Conservation (phyloP, 2,888 invertebrate species). For the Colletes collaris region DNA sequence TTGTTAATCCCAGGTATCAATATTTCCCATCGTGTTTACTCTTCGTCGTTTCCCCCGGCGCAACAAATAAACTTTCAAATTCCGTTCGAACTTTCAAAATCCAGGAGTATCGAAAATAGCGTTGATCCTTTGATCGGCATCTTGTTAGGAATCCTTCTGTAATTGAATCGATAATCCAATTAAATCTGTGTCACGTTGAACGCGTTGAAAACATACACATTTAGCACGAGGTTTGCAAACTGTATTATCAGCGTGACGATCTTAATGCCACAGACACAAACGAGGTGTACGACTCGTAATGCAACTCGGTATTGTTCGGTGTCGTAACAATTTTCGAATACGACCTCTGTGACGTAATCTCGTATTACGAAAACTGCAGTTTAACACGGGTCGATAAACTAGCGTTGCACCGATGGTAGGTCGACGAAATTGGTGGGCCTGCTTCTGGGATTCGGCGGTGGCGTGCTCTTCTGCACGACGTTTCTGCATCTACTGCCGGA, state of each 20-base stretch:
- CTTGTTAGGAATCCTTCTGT: background rate
- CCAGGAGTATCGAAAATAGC: background rate
- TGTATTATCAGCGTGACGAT: conserved; percentile 27
- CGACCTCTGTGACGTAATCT: conserved; percentile 13
- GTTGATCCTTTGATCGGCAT: background rate
- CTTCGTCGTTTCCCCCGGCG: background rate
- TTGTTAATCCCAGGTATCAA: conserved; percentile 75
- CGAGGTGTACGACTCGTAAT: no score
- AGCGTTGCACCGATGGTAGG: conserved; percentile 56
- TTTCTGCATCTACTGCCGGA: conserved; percentile 93
- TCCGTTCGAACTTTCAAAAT: background rate
- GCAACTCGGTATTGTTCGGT: background rate
- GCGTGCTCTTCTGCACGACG: conserved; percentile 91
- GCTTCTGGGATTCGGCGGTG: conserved; percentile 92
- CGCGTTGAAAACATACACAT: conserved; percentile 6
- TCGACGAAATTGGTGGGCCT: conserved; percentile 84
- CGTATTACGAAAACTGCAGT: background rate
- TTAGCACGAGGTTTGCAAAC: conserved; percentile 19
- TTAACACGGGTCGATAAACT: conserved; percentile 10
- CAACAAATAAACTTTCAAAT: background rate
- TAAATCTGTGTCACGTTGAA: conserved; percentile 1
- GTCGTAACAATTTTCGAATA: background rate
- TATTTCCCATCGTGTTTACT: background rate
- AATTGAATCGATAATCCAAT: conserved; percentile 12
- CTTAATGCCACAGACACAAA: background rate